Evolutionary conservation across 2,113 vertebrate species (phyloP).

Genomic region (Thymallus thymallus): DNA sequence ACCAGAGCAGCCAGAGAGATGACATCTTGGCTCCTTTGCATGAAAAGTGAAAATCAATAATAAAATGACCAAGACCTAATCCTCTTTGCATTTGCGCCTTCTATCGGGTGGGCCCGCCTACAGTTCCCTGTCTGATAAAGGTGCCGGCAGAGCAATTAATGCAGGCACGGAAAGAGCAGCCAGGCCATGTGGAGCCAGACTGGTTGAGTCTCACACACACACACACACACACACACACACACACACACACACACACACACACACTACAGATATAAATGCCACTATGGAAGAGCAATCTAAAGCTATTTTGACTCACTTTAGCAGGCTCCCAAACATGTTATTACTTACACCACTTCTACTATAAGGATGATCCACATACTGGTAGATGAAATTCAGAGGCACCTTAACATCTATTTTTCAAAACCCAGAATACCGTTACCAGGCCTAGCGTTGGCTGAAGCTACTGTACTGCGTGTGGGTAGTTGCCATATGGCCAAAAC

Average conservation of each 20-base stretch:
- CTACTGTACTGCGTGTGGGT: too few species aligned
- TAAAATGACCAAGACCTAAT: slow-evolving; percentile 37
- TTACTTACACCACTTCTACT: too few species aligned
- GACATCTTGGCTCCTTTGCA: slow-evolving; percentile 46
- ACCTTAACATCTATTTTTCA: too few species aligned
- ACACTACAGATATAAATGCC: too few species aligned
- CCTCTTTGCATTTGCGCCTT: slow-evolving; percentile 20
- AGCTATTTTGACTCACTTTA: too few species aligned
- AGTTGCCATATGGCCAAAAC: too few species aligned
- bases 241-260: neutral
- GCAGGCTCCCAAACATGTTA: too few species aligned
- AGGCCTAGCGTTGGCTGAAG: too few species aligned
- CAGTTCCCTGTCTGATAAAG: slow-evolving; percentile 44
- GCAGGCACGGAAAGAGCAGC: slow-evolving; percentile 13
- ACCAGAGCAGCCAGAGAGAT: slow-evolving; percentile 47
- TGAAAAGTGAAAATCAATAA: slow-evolving; percentile 48
- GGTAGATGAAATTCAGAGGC: too few species aligned
- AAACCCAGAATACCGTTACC: too few species aligned
- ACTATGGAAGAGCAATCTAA: too few species aligned
- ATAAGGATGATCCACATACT: too few species aligned
- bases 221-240: neutral
- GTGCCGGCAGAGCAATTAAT: slow-evolving; percentile 39
- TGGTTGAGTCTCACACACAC: neutral
- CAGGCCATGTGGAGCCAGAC: neutral
- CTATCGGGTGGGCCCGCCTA: neutral